Evolutionary conservation across 2,797 vertebrate genomes (phyloP).

Genomic region (Sebastes variabilis): DNA sequence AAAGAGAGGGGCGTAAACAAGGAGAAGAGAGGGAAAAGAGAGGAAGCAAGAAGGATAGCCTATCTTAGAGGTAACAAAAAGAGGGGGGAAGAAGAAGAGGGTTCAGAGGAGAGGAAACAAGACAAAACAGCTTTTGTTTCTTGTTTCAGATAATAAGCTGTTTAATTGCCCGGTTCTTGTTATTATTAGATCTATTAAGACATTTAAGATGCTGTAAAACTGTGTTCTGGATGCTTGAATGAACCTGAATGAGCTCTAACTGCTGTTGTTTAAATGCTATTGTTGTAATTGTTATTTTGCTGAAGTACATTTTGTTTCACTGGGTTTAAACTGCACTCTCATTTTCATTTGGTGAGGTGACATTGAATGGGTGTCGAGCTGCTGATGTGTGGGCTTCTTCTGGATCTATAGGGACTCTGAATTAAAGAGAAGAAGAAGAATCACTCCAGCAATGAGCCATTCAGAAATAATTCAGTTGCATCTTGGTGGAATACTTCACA

Average conservation of each 20-base stretch:
- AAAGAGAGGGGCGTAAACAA: background rate
- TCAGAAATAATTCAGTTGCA: no score
- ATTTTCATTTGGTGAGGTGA: background rate
- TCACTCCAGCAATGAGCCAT: no score
- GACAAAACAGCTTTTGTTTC: no score
- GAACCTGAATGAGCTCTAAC: background rate
- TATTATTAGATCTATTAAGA: background rate
- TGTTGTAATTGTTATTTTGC: background rate
- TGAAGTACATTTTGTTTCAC: background rate
- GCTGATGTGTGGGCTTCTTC: background rate
- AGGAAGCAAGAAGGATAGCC: no score
- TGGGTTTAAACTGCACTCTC: background rate
- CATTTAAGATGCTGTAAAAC: background rate
- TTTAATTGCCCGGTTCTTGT: background rate
- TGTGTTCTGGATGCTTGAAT: background rate
- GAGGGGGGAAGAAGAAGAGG: no score
- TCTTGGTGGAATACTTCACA: no score
- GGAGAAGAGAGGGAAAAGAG: no score
- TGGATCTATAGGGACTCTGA: background rate
- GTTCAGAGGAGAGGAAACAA: no score
- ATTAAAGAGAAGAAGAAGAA: background rate
- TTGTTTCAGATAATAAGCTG: no score
- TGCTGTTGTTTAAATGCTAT: background rate
- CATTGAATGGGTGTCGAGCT: background rate
- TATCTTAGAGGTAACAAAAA: no score